These are phyloP conservation scores for Caenorhabditis uteleia DNA, from an alignment of 2,888 invertebrate genomes.

Conservation along the genomic window DNA sequence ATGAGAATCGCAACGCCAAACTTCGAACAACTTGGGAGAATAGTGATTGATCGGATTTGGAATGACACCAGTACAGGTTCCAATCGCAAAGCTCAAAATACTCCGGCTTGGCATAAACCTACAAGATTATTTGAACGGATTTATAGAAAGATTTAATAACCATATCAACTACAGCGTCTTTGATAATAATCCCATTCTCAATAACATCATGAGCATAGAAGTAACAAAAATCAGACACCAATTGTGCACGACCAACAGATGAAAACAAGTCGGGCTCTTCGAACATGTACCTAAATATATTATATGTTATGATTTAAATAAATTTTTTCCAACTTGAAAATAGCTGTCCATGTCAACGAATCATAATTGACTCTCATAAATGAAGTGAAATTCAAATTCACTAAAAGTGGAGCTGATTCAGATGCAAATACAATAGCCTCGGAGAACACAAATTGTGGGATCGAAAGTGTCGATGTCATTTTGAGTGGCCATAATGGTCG, in stretches of 20 bases:
- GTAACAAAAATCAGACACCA: constrained; percentile 66
- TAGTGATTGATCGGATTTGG: constrained; percentile 30
- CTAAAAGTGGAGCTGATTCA: constrained; percentile 38
- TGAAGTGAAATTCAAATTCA: constrained; percentile 54
- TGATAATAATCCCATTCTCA: constrained; percentile 31
- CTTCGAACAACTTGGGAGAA: constrained; percentile 31
- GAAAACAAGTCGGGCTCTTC: constrained; percentile 45
- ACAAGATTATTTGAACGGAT: neutral
- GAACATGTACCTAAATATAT: constrained; percentile 40
- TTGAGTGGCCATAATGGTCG: constrained; percentile 43
- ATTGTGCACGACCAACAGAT: constrained; percentile 57
- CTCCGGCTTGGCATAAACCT: constrained; percentile 49
- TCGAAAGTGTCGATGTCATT: constrained; percentile 32
- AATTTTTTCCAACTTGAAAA: constrained; percentile 39
- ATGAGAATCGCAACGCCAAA: constrained; percentile 36
- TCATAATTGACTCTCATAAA: constrained; percentile 58
- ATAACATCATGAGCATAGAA: constrained; percentile 54
- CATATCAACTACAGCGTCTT: constrained; percentile 48
- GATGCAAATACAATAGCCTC: constrained; percentile 40
- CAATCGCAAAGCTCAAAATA: constrained; percentile 53
- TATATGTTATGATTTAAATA: neutral
- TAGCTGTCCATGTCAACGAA: constrained; percentile 46
- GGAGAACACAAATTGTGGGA: constrained; percentile 46
- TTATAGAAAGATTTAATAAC: constrained; percentile 12
- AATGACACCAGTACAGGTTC: constrained; percentile 54